Percentiles rank a stretch among this genome's conserved stretches.
Conservation (phyloP, 2,888 invertebrate species). For the Cistogaster globosa region DNA sequence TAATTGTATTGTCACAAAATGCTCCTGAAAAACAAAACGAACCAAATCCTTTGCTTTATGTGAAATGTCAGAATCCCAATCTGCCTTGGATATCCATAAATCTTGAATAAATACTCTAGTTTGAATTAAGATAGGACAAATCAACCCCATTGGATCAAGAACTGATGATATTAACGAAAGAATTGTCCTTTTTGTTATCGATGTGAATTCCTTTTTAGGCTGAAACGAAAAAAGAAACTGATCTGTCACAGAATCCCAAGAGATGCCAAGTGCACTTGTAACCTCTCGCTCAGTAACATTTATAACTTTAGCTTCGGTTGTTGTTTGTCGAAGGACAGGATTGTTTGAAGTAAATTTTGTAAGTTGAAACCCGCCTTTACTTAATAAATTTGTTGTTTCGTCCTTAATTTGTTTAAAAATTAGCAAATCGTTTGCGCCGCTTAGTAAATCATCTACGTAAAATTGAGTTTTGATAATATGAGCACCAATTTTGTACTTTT, state of each 20-base stretch:
- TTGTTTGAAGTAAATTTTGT: slow-evolving; percentile 47
- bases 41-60: slow-evolving; percentile 12
- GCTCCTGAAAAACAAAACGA: slow-evolving; percentile 23
- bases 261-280: slow-evolving; percentile 29
- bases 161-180: slow-evolving; percentile 37
- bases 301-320: too few relatives aligned
- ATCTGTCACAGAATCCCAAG: slow-evolving; percentile 52
- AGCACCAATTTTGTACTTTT: slow-evolving; percentile 49
- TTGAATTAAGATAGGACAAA: slow-evolving; percentile 19
- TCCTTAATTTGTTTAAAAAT: slow-evolving; percentile 37
- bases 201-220: slow-evolving; percentile 9
- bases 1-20: slow-evolving; percentile 10
- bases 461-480: slow-evolving; percentile 20
- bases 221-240: slow-evolving; percentile 51
- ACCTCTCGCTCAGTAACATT: neutral
- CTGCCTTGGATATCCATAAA: slow-evolving; percentile 30
- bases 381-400: slow-evolving; percentile 42
- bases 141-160: slow-evolving; percentile 43
- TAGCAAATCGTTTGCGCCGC: slow-evolving; percentile 58
- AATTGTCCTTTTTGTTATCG: slow-evolving; percentile 43
- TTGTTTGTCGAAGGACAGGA: neutral
- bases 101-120: slow-evolving; percentile 58
- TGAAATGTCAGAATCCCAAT: slow-evolving; percentile 33
- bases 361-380: slow-evolving; percentile 34
- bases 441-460: slow-evolving; percentile 67